Base-by-base conservation (phyloP, 2,113 vertebrate species). In the Balaeniceps rex region DNA sequence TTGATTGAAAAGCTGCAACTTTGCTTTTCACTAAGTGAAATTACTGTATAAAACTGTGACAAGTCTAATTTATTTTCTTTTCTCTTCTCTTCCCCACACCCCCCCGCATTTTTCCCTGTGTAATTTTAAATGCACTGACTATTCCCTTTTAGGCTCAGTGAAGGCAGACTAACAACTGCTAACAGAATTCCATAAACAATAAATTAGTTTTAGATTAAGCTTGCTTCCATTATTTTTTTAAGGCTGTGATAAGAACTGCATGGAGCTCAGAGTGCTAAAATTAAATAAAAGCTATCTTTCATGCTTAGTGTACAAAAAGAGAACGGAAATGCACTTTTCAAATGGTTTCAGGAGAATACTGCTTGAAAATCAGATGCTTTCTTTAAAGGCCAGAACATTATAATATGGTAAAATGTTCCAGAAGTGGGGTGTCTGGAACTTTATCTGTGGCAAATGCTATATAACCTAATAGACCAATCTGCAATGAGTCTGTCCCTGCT, bases 191-290 rank as follows among this genome's bases (percentile, higher is more conserved):
- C 65, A 91, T 87, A 93, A 94, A 96, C 71, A 96, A 91, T 90
- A 92, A 96, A 93, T 95, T 96, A 94, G 24, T 51, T 97, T 95
- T 75, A 91, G 63, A 96, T 96, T 96, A 94, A 90, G 36, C 70
- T 79, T 58, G 61, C 22, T 94, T 81, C 11, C 75, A 33, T 44
- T 90, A 61, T 54, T 87, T 94, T 93, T 88, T 74, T 69, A 78
- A 93, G 77, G 9, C 29, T 74, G 17, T 76, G 58, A 79, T 93
- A 80, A 77, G 77, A 84, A 66, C 57, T 94, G 47, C 78, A 83
- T 68, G 52, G 38, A 91, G 63, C 51, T 78, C 34, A 60, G 81
- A 90, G 58, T 26, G 23, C 42, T 74, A 88, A 69, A 97, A 69
- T 78, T 88, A 86, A 92, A 95, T 91, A 95, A 96, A 94, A 93